phyloP scores from a whole-genome alignment of 2,888 invertebrate genomes.

The Athalia cordata region DNA sequence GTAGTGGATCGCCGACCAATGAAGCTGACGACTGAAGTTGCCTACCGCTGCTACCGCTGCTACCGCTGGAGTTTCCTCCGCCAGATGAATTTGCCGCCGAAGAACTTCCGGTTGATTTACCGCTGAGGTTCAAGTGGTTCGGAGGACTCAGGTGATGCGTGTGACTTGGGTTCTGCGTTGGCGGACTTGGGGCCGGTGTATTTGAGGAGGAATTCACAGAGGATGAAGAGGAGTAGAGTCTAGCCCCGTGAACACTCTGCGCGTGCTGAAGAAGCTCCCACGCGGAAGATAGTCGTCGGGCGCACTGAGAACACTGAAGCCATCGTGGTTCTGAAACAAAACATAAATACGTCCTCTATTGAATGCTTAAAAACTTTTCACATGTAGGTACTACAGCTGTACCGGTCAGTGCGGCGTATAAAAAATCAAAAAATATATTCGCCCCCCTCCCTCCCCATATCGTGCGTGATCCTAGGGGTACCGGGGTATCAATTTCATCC shows the following conservation, averaged over 20 bases:
- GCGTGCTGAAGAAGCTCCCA: conserved; percentile 97
- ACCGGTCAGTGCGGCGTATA: conserved; percentile 37
- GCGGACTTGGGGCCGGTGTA: conserved; percentile 74
- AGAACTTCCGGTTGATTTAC: conserved; percentile 72
- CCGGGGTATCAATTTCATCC: conserved; percentile 56
- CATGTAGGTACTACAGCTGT: background rate
- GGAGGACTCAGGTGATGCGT: conserved; percentile 71
- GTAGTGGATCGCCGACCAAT: conserved; percentile 69
- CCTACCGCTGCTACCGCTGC: conserved; percentile 63
- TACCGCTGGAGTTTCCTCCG: conserved; percentile 69
- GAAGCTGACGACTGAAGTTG: conserved; percentile 69
- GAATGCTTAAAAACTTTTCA: conserved; percentile 4
- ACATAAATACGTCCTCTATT: conserved; percentile 3
- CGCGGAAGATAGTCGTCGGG: conserved; percentile 92
- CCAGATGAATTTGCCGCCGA: conserved; percentile 71
- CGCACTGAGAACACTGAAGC: conserved; percentile 96
- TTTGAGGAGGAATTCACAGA: conserved; percentile 68
- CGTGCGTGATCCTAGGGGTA: background rate
- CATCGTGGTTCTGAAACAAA: conserved; percentile 91
- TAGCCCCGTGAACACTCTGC: conserved; percentile 94
- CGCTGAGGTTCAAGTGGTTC: conserved; percentile 70
- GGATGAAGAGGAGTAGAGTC: conserved; percentile 87
- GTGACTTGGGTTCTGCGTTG: conserved; percentile 72
- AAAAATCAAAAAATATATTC: conserved; percentile 50
- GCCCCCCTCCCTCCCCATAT: conserved; percentile 4